Evolutionary conservation across 2,888 invertebrate species (phyloP), one percentile per base, ranked within the genome.

Genomic region (Ditylenchus weischeri): DNA sequence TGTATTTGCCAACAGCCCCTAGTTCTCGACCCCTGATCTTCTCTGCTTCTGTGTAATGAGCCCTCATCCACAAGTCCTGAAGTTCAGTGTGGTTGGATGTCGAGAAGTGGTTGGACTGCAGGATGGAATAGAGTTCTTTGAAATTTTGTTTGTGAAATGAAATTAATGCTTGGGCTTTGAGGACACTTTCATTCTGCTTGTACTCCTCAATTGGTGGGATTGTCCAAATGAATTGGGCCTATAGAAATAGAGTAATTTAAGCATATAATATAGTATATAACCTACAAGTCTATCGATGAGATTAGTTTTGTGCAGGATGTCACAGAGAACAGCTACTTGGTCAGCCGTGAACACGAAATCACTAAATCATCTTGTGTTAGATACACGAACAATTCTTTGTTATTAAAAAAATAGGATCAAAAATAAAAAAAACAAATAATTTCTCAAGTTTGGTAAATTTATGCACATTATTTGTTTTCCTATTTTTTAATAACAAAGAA

Each of bases 91-190:
- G 96, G 85, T 94, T 93, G 84, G 93, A 91, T 72, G 91, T 89
- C 79, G 92, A 91, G 86, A 96, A 98, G 74, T 90, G 90, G 86
- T 95, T 91, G 78, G 90, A 91, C 87, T 98, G 95, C 77, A 98
- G 87, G 80, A 96, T 89, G 84, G 91, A 88, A 87, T 98, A 98
- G 75, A 98, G 88, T 85, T 95, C 94, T 86, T 96, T 95, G 66
- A 72, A 79, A 87, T 93, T 71, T 48, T 71, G 68, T 50, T 60
- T 57, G 50, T 72, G 68, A 50, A 72, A 71, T 13, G 62, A 72
- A 57, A 71, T 69, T 10, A 68, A 43, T n/a, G 71, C 71, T 49
- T 68, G 71, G 11, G 71, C 70, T 43, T 72, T 71, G 15, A 71
- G 63, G 11, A 71, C 72, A 50, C 66, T 60, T 47, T 71, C 71